phyloP scores from a whole-genome alignment of 2,797 vertebrate genomes.

The Melanotaenia trifasciata region DNA sequence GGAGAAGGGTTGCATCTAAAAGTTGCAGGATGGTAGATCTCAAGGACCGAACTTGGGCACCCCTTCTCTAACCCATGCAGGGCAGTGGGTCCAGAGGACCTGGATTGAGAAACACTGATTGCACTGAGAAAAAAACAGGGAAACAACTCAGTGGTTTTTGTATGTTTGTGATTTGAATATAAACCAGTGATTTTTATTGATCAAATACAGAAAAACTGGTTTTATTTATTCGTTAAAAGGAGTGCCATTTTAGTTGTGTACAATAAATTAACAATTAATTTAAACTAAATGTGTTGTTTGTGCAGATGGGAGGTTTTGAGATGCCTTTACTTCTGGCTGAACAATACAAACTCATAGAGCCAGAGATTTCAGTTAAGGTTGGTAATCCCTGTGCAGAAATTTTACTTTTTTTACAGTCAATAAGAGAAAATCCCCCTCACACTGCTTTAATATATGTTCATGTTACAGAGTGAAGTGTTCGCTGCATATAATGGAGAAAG shows the following conservation, averaged over 20 bases:
- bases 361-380: constrained; percentile 81
- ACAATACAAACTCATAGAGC: constrained; percentile 81
- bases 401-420: neutral
- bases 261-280: neutral
- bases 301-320: constrained; percentile 84
- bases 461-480: constrained; percentile 83
- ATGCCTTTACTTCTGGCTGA: constrained; percentile 84
- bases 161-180: too few relatives aligned
- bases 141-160: neutral
- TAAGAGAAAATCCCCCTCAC: neutral
- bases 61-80: too few relatives aligned
- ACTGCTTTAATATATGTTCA: constrained; percentile 1
- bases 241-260: neutral
- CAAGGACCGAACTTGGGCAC: too few relatives aligned
- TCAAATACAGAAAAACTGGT: too few relatives aligned
- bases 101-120: neutral
- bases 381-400: neutral
- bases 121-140: neutral
- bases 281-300: constrained; percentile 23
- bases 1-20: too few relatives aligned
- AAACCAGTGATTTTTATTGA: too few relatives aligned
- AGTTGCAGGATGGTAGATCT: too few relatives aligned
- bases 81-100: too few relatives aligned
- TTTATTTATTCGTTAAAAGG: neutral
- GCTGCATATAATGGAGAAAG: constrained; percentile 90